Evolutionary conservation across 2,113 vertebrate genomes (phyloP), one percentile per base, ranked within the genome.

Genomic region (Nesospiza acunhae): DNA sequence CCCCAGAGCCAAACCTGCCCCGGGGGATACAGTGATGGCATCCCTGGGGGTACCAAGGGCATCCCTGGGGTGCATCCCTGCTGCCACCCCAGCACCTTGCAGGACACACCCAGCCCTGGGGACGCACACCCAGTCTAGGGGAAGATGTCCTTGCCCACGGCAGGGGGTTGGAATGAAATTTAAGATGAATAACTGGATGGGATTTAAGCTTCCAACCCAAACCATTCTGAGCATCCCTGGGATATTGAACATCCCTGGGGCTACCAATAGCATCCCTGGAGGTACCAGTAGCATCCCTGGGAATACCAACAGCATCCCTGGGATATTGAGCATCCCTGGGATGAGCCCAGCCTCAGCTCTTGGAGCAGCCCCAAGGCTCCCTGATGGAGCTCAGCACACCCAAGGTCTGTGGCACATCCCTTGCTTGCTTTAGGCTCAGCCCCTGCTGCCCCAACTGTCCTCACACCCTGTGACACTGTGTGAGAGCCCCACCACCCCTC

Each of bases 401-500:
- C 28, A 5, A 49, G 59, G 46, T 26, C 2, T 11, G 46, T 8
- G 2, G 22, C 56, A 27, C 23, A 2, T 52, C 56, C 26, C n/a
- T 50, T 1, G 1, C 42, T 41, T 17, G 55, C 37, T 35, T 21
- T 2, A 4, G 39, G 44, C 49, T 56, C 72, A 64, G 31, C 8
- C 42, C 39, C 22, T 1, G 1, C 18, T 1, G 5, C 30, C 70
- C 60, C 70, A 7, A 21, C 55, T 59, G 55, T 63, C 66, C 66
- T 59, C 64, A 20, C 15, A n/a, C 4, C 42, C 37, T 20, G 1
- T 42, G 72, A 30, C 53, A 27, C 1, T 7, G 0, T 0, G 0
- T 30, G n/a, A 18, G 47, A 81, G 46, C 39, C 90, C 50, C 58
- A 30, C 12, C 41, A 4, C 10, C 17, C 47, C 52, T 19, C 10